These are phyloP conservation scores for Neogale vison DNA, from an alignment of 2,113 vertebrate genomes.

Conservation along the genomic window DNA sequence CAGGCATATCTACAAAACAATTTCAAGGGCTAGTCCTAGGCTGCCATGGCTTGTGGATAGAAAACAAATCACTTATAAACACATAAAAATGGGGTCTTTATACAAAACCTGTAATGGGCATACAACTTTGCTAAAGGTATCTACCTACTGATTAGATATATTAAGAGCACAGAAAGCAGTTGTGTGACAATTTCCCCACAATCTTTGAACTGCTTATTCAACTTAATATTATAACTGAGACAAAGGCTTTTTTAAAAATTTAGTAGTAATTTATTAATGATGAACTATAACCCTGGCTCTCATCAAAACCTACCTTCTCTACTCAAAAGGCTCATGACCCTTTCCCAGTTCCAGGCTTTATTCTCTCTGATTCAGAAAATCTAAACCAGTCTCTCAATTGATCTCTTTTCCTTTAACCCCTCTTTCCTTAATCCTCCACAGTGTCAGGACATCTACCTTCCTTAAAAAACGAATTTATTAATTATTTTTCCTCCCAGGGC, in stretches of 20 bases:
- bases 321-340: neutral
- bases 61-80: neutral
- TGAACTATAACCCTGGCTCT: neutral
- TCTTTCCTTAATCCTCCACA: neutral
- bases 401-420: neutral
- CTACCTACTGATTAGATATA: neutral
- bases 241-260: neutral
- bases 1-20: neutral
- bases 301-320: neutral
- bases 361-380: neutral
- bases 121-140: neutral
- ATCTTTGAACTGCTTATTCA: neutral
- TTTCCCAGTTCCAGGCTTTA: neutral
- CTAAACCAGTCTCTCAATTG: neutral
- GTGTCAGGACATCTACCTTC: neutral
- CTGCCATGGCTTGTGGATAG: neutral
- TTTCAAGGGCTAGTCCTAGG: neutral
- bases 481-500: no score
- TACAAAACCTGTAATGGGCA: neutral
- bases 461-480: neutral
- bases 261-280: neutral
- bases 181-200: neutral
- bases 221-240: neutral
- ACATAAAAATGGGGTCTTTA: neutral
- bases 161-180: neutral